Evolutionary conservation across 2,888 invertebrate species (phyloP), one percentile per base, ranked within the genome.

Genomic region (Drepana falcataria): DNA sequence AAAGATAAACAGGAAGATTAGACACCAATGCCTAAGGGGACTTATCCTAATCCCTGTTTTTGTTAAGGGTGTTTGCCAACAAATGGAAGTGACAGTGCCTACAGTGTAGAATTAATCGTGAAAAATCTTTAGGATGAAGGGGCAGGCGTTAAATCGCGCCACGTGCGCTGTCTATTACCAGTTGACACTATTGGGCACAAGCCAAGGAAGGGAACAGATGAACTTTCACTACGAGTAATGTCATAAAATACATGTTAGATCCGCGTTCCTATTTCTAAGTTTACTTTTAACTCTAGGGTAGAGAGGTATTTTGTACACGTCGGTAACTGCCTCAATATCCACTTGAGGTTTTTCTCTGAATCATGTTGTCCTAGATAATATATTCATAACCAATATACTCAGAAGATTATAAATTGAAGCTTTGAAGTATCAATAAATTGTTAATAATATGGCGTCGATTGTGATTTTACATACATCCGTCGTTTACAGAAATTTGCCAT

Each of bases 41-140:
- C 83, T 87, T 83, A 84, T 64, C 73, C 75, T 90, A 89, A 90
- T 87, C 88, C 88, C 68, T 85, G 85, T 87, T 87, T 87, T 85
- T 83, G 85, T 88, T 79, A 79, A 86, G 88, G 87, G 86, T 79
- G 85, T 72, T 78, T 81, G 84, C 76, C 82, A 80, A 81, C 88
- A 86, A 89, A 88, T 90, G 87, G 81, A 75, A 87, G 76, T 87
- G 90, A 89, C 88, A 87, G 83, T 76, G 71, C 75, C 76, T 81
- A 76, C 79, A 80, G 78, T 77, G 82, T 79, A 83, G 82, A 87
- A 89, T 89, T 88, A 87, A 88, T 88, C 85, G 85, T 85, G 88
- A 85, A 89, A 87, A 89, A 87, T 87, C 84, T 83, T 76, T 81
- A 64, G 73, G 74, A 69, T 73, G 75, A 75, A 71, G 77, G 75